Percentiles rank a stretch among this genome's conserved stretches.
Conservation (phyloP, 2,888 invertebrate species). For the Calliphora vomitoria region DNA sequence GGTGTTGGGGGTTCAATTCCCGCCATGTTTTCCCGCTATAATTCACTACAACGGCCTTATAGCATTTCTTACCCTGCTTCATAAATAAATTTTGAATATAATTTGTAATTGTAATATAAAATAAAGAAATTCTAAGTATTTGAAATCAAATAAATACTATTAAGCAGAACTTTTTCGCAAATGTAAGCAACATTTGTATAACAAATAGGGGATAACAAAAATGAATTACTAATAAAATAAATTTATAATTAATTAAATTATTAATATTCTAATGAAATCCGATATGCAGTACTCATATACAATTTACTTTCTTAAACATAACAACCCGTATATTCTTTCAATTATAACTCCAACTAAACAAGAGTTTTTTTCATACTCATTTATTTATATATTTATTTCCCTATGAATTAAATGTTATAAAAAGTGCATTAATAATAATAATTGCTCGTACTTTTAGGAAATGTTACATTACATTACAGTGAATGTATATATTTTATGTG, state of each 20-base stretch:
- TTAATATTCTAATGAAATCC: neutral
- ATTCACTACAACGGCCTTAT: too few species aligned
- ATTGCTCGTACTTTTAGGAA: neutral
- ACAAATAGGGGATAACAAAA: neutral
- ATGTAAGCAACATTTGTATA: too few species aligned
- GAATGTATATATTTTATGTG: neutral
- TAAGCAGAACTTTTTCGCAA: too few species aligned
- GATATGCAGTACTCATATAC: neutral
- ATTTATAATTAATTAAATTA: neutral
- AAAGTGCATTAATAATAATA: slow-evolving; percentile 23
- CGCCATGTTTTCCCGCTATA: too few species aligned
- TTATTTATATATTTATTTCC: too few species aligned
- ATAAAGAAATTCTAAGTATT: too few species aligned
- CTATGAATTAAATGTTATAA: neutral
- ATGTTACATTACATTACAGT: neutral
- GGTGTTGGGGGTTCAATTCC: too few species aligned
- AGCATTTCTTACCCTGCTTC: too few species aligned
- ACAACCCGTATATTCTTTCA: neutral
- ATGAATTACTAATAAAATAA: neutral
- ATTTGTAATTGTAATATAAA: too few species aligned
- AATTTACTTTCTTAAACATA: neutral
- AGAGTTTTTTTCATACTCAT: neutral
- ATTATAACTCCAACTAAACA: slow-evolving; percentile 2
- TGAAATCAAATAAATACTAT: too few species aligned
- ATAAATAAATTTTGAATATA: too few species aligned